Percentiles rank a stretch among this genome's conserved stretches.
These are phyloP conservation scores for Papilio helenus DNA, from an alignment of 1,140 invertebrate genomes.

Conservation along the genomic window DNA sequence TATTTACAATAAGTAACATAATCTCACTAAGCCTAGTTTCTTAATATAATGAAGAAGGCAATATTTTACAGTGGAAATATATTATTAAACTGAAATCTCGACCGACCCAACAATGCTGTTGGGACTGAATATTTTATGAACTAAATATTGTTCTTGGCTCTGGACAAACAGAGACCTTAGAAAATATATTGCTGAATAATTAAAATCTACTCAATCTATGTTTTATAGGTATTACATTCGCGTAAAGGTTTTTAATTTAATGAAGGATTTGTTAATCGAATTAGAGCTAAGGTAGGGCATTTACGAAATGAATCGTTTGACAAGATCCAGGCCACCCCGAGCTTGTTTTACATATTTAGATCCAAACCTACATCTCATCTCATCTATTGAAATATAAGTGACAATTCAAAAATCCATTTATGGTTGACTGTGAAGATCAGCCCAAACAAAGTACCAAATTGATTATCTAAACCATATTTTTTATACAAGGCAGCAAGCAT, in stretches of 20 bases:
- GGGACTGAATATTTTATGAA: constrained; percentile 8
- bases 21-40: background rate
- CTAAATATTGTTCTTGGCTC: background rate
- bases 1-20: background rate
- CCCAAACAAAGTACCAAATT: too few species aligned
- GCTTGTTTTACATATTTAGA: too few species aligned
- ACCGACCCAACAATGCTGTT: background rate
- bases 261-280: too few species aligned
- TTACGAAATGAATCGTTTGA: too few species aligned
- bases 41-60: background rate
- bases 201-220: background rate
- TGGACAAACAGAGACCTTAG: background rate
- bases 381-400: too few species aligned
- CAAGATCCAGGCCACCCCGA: too few species aligned
- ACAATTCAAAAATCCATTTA: too few species aligned
- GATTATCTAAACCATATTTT: too few species aligned
- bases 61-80: constrained; percentile 9
- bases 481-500: too few species aligned
- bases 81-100: background rate
- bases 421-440: too few species aligned
- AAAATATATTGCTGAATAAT: background rate
- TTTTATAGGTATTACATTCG: background rate
- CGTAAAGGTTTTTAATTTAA: background rate
- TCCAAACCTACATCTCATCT: too few species aligned
- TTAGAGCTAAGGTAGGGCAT: too few species aligned